Conservation (phyloP, 2,797 vertebrate species). For the Microchirus variegatus region DNA sequence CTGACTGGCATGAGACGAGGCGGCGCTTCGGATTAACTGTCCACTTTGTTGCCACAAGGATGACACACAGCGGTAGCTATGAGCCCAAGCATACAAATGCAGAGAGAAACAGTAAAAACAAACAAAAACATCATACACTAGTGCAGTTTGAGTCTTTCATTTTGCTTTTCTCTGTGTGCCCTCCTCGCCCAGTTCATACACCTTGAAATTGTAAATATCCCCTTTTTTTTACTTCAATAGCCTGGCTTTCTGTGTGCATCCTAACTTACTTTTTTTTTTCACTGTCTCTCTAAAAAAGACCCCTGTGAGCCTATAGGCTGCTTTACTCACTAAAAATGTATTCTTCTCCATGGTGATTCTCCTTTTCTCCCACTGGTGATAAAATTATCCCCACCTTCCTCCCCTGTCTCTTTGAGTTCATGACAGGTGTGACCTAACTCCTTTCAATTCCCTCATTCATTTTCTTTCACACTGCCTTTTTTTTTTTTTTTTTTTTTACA, state of each 20-base stretch:
- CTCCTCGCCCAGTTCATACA: conserved; percentile 34
- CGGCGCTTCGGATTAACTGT: conserved; percentile 32
- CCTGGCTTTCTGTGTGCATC: conserved; percentile 28
- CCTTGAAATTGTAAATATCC: conserved; percentile 56
- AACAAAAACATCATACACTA: conserved; percentile 40
- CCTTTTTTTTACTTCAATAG: conserved; percentile 32
- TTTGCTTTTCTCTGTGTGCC: conserved; percentile 36
- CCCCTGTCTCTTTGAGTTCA: conserved; percentile 61
- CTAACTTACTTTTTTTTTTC: conserved; percentile 46
- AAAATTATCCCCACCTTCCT: conserved; percentile 63
- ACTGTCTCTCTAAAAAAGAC: conserved; percentile 50
- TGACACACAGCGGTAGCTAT: conserved; percentile 41
- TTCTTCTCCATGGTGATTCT: conserved; percentile 45
- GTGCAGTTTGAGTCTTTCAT: conserved; percentile 37
- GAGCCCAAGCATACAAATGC: conserved; percentile 37
- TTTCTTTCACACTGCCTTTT: conserved; percentile 38
- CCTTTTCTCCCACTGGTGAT: conserved; percentile 55
- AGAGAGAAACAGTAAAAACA: conserved; percentile 58
- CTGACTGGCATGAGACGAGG: conserved; percentile 40
- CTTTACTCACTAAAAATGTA: conserved; percentile 70
- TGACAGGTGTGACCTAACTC: conserved; percentile 71
- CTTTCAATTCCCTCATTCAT: conserved; percentile 59
- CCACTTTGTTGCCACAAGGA: conserved; percentile 58
- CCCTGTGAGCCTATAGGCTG: conserved; percentile 52
- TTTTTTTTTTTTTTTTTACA: conserved; percentile 50